These are phyloP conservation scores for Linnaemya vulpina DNA, from an alignment of 2,888 invertebrate genomes.

Conservation along the genomic window DNA sequence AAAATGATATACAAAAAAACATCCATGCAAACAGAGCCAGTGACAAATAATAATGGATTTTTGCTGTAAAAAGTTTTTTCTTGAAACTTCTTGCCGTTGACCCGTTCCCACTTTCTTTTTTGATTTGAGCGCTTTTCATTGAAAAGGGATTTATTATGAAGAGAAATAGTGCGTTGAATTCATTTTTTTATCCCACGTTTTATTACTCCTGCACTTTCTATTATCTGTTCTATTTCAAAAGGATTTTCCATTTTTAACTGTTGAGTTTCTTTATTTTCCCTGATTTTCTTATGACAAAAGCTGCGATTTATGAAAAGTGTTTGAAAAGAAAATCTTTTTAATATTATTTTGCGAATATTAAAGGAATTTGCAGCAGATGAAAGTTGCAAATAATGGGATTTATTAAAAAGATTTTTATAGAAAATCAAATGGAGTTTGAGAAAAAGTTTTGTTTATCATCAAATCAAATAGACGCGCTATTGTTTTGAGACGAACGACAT, in stretches of 20 bases:
- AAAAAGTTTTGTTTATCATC: slow-evolving; percentile 9
- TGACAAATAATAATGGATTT: slow-evolving; percentile 58
- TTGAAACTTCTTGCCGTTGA: slow-evolving; percentile 7
- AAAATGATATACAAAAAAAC: background rate
- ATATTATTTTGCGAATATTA: slow-evolving; percentile 37
- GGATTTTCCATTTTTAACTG: slow-evolving; percentile 8
- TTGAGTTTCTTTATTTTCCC: slow-evolving; percentile 10
- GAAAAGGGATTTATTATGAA: slow-evolving; percentile 59
- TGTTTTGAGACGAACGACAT: background rate
- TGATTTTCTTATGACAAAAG: slow-evolving; percentile 31
- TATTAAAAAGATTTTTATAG: slow-evolving; percentile 23
- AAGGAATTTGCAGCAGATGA: background rate
- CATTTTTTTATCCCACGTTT: slow-evolving; percentile 52
- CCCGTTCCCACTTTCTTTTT: slow-evolving; percentile 7
- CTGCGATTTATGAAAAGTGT: slow-evolving; percentile 51
- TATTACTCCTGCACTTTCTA: slow-evolving; percentile 31
- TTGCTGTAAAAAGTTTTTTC: slow-evolving; percentile 36
- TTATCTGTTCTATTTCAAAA: slow-evolving; percentile 19
- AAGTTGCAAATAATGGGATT: slow-evolving; percentile 23
- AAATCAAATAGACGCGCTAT: slow-evolving; percentile 16
- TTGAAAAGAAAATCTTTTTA: slow-evolving; percentile 66
- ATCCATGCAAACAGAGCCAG: background rate
- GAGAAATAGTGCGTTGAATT: slow-evolving; percentile 49
- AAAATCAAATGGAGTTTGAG: slow-evolving; percentile 15
- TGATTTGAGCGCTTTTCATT: slow-evolving; percentile 46